These are phyloP conservation scores for Aphelinus atriplicis DNA, from an alignment of 1,140 invertebrate species.

Conservation along the genomic window DNA sequence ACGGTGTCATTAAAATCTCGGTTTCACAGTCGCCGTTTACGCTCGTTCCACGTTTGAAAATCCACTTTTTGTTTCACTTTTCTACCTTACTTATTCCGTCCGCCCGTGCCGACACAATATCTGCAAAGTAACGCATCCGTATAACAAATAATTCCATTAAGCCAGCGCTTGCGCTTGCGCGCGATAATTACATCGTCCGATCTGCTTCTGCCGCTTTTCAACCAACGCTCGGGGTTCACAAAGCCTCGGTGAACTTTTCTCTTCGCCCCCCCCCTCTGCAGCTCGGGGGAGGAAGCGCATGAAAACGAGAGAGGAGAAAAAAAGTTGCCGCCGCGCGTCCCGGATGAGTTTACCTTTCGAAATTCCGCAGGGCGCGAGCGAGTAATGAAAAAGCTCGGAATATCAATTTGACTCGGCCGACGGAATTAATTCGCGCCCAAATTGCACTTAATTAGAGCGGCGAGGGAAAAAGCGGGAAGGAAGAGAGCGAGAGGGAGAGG, in stretches of 20 bases:
- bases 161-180: neutral
- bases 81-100: no score
- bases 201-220: neutral
- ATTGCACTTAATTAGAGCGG: slow-evolving; percentile 42
- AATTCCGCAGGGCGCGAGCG: slow-evolving; percentile 12
- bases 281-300: neutral
- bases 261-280: neutral
- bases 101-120: neutral
- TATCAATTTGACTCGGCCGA: slow-evolving; percentile 37
- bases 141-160: slow-evolving; percentile 23
- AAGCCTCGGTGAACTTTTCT: neutral
- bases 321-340: slow-evolving; percentile 9
- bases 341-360: slow-evolving; percentile 35
- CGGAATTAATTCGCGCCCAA: slow-evolving; percentile 38
- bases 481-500: slow-evolving; percentile 3
- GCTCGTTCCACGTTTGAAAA: neutral
- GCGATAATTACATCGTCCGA: slow-evolving; percentile 21
- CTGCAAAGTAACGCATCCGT: neutral
- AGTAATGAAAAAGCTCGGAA: slow-evolving; percentile 40
- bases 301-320: neutral
- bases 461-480: slow-evolving; percentile 5
- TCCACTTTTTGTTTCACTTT: neutral
- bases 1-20: slow-evolving; percentile 5
- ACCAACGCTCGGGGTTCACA: no score
- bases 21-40: neutral